A percentile compares a stretch with the other conserved stretches of the same genome.
Evolutionary conservation across 2,797 vertebrate genomes (phyloP).

Genomic region (Cynopterus sphinx): DNA sequence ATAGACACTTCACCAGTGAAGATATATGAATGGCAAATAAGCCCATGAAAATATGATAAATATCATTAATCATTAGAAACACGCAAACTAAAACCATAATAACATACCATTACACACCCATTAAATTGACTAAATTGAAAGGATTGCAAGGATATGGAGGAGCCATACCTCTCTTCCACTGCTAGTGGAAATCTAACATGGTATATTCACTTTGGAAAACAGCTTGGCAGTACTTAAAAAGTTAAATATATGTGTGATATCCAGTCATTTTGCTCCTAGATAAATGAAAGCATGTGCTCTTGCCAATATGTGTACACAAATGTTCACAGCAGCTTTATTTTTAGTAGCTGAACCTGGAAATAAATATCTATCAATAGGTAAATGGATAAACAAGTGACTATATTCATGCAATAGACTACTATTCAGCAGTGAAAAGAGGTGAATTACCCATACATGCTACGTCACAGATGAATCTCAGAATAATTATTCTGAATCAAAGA

Average conservation of each 20-base stretch:
- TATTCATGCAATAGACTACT: background rate
- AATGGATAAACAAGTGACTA: background rate
- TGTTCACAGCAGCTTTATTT: constrained; percentile 27
- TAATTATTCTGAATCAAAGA: constrained; percentile 3
- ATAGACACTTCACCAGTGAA: background rate
- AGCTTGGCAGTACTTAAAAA: background rate
- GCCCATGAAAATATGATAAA: background rate
- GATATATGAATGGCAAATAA: background rate
- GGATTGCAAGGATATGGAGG: background rate
- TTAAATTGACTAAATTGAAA: background rate
- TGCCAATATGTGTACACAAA: background rate
- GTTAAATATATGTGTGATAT: background rate
- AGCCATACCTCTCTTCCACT: background rate
- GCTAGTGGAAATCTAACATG: background rate
- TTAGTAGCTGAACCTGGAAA: background rate
- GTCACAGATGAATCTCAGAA: background rate
- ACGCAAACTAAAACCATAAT: background rate
- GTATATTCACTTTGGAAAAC: background rate
- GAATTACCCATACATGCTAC: background rate
- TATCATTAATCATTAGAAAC: background rate
- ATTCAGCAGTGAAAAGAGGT: background rate
- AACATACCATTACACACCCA: background rate
- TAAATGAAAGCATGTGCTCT: background rate
- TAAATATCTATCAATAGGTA: background rate
- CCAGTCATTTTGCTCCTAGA: background rate